Base-by-base conservation (phyloP, 2,797 vertebrate genomes). In the Tauraco hartlaubi region DNA sequence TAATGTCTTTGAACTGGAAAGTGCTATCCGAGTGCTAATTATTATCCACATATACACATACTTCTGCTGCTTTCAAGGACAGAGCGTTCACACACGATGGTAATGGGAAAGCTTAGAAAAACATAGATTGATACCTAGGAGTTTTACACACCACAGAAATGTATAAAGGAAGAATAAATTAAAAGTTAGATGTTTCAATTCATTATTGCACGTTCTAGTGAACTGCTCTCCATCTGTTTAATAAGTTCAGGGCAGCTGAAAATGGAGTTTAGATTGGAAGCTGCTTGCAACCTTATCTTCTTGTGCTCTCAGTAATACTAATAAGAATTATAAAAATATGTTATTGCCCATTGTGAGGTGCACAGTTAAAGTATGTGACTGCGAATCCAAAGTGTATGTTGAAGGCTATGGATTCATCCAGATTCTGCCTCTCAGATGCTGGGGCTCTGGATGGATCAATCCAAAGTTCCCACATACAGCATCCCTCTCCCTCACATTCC, bases 11-110 rank as follows among this genome's bases (percentile, higher is more conserved):
- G 80, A 88, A 92, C 73, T 84, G 76, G 75, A 61, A 92, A 94
- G 71, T 76, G 78, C 92, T 93, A 58, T 61, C 69, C 75, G 76
- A 75, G 80, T 78, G 85, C 88, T 97, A 93, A 96, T 95, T 92
- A 52, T 51, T 83, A 18, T 69, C 66, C 1, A 0, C 29, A 3
- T 39, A 49, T 35, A 48, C 76, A 62, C 44, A 8, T 20, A 55
- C 37, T 69, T 55, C 62, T 75, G 35, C 76, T 88, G 76, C 82
- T 86, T 92, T 86, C 69, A 84, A 79, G 92, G 58, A 39, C 69
- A 86, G 59, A 62, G 26, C 51, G 52, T 51, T 91, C 75, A 74
- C 52, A 29, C 26, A 21, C 33, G 43, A 49, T 1, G 2, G 44
- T 61, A 84, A 88, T 39, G 52, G 67, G 44, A 88, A 93, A 86